Percentiles rank a stretch among this genome's conserved stretches.
These are phyloP conservation scores for Papio anubis DNA, from an alignment of 2,113 vertebrate genomes.

Conservation along the genomic window DNA sequence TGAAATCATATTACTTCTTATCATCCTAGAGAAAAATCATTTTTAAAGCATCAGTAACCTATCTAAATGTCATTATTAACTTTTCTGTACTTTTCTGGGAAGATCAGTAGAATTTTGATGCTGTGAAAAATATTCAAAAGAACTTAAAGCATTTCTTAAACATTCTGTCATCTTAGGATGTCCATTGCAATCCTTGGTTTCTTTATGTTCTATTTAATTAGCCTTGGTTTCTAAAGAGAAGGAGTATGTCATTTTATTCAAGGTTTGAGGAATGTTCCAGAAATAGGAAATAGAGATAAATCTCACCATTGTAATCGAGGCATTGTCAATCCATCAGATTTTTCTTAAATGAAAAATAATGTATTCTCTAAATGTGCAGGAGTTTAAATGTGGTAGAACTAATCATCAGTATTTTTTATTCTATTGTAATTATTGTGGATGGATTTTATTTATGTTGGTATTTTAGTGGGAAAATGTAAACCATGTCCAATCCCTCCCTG, in stretches of 20 bases:
- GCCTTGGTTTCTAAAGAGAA: neutral
- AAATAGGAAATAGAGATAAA: neutral
- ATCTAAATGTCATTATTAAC: neutral
- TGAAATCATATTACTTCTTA: neutral
- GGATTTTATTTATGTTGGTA: conserved; percentile 40
- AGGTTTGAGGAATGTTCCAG: neutral
- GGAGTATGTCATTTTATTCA: neutral
- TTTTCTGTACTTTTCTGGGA: neutral
- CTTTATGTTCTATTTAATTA: neutral
- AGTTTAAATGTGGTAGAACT: neutral
- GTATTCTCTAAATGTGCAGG: neutral
- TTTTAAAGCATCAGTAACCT: neutral
- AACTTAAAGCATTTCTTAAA: conserved; percentile 16
- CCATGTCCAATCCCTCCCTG: neutral
- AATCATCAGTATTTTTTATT: conserved; percentile 28
- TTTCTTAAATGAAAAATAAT: neutral
- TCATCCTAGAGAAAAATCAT: neutral
- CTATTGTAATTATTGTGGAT: neutral
- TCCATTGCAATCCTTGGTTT: neutral
- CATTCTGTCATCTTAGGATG: neutral
- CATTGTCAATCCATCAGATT: neutral
- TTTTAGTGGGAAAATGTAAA: conserved; percentile 21
- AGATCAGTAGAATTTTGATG: conserved; percentile 3
- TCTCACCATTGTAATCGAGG: neutral
- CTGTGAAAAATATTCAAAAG: neutral